Conservation (phyloP, 2,797 vertebrate genomes). For the Sebastiscus albofasciatus region DNA sequence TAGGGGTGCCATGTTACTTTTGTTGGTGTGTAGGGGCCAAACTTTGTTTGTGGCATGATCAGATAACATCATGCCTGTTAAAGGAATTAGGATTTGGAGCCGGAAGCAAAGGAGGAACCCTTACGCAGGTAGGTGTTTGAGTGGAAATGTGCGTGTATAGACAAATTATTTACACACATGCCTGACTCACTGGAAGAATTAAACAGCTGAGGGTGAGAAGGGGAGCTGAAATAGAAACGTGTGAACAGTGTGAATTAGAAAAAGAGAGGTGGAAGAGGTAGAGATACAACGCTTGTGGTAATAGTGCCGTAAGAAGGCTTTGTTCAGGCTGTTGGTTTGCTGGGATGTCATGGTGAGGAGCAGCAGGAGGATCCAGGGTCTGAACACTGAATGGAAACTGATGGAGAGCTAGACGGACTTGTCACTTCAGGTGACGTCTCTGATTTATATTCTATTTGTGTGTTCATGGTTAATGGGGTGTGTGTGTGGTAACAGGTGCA, state of each 20-base stretch:
- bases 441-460: background rate
- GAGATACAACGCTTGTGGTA: conserved; percentile 14
- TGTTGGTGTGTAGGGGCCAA: background rate
- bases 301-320: conserved; percentile 24
- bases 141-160: background rate
- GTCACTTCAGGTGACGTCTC: conserved; percentile 37
- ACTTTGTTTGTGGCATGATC: conserved; percentile 7
- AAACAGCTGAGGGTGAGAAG: conserved; percentile 12
- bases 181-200: background rate
- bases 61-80: conserved; percentile 39
- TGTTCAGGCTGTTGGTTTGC: conserved; percentile 36
- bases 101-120: conserved; percentile 53
- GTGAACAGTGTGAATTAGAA: conserved; percentile 43
- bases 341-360: conserved; percentile 15
- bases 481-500: background rate
- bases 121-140: conserved; percentile 47
- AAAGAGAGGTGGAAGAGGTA: conserved; percentile 10
- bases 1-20: background rate
- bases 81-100: conserved; percentile 57
- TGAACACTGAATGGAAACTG: conserved; percentile 31
- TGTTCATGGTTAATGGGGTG: background rate
- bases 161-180: conserved; percentile 6
- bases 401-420: background rate
- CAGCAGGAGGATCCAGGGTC: background rate
- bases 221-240: conserved; percentile 33